phyloP scores from a whole-genome alignment of 2,113 vertebrate species.

The Vimba vimba region DNA sequence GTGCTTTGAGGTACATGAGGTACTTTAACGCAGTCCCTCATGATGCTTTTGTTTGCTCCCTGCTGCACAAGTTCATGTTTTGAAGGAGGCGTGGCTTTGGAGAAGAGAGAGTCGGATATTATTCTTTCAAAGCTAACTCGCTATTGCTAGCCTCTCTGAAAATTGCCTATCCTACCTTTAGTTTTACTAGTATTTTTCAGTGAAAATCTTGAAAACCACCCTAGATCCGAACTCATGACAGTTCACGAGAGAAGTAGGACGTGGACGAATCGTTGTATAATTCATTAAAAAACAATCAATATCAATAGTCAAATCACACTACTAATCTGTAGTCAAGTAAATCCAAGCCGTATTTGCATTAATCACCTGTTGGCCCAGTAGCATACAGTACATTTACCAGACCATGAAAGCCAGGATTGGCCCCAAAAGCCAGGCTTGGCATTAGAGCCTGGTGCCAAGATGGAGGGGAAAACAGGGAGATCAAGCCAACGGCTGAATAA shows the following conservation, averaged over 20 bases:
- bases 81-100: too few relatives aligned
- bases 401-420: constrained; percentile 46
- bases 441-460: constrained; percentile 45
- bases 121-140: too few relatives aligned
- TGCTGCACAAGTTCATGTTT: too few relatives aligned
- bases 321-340: neutral
- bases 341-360: constrained; percentile 4
- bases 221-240: neutral
- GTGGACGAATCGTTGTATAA: neutral
- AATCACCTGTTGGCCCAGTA: constrained; percentile 14
- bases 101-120: too few relatives aligned
- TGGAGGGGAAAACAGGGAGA: constrained; percentile 59
- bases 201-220: neutral
- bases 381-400: constrained; percentile 39
- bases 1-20: too few relatives aligned
- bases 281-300: neutral
- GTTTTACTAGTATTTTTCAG: neutral
- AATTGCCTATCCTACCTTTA: too few relatives aligned
- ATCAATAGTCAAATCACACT: neutral
- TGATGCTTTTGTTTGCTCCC: too few relatives aligned
- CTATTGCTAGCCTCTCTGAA: too few relatives aligned
- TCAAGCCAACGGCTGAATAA: constrained; percentile 67
- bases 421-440: constrained; percentile 24
- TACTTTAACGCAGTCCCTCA: too few relatives aligned
- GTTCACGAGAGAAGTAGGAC: neutral